Percentiles rank a stretch among this genome's conserved stretches.
Conservation (phyloP, 1,140 invertebrate genomes). For the Camponotus pennsylvanicus region DNA sequence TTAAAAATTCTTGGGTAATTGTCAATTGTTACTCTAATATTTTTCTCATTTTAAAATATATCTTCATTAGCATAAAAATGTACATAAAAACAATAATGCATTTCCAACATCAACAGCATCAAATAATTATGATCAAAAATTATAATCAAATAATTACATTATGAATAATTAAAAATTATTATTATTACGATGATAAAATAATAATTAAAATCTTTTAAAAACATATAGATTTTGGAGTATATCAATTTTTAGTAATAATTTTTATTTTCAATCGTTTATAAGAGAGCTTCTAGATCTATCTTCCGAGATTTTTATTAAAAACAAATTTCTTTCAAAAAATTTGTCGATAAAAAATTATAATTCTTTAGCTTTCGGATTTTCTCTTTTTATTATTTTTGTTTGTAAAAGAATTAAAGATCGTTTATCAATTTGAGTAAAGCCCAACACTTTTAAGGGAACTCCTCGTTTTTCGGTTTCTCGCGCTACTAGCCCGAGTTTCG, state of each 20-base stretch:
- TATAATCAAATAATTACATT: not conserved
- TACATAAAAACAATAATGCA: too few relatives aligned
- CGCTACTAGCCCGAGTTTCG: not conserved
- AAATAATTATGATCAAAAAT: not conserved
- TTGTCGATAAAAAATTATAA: not conserved
- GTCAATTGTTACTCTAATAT: not conserved
- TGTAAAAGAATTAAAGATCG: constrained; percentile 1
- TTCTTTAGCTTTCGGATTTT: not conserved
- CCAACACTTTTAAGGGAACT: not conserved
- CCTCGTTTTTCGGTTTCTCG: not conserved
- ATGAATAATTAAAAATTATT: not conserved
- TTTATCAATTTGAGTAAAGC: not conserved
- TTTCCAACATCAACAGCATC: not conserved
- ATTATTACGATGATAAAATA: not conserved
- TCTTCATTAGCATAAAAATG: not conserved
- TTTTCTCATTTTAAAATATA: not conserved
- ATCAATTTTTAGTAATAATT: not conserved
- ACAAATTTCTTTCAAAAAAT: not conserved
- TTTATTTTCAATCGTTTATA: not conserved
- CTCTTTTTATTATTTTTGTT: not conserved
- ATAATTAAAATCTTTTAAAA: not conserved
- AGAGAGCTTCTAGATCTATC: not conserved
- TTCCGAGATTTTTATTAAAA: not conserved
- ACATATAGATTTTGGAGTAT: not conserved
- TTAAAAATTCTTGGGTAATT: constrained; percentile 30